Base-by-base conservation (phyloP, 2,888 invertebrate species). In the Sussaba pulchella region DNA sequence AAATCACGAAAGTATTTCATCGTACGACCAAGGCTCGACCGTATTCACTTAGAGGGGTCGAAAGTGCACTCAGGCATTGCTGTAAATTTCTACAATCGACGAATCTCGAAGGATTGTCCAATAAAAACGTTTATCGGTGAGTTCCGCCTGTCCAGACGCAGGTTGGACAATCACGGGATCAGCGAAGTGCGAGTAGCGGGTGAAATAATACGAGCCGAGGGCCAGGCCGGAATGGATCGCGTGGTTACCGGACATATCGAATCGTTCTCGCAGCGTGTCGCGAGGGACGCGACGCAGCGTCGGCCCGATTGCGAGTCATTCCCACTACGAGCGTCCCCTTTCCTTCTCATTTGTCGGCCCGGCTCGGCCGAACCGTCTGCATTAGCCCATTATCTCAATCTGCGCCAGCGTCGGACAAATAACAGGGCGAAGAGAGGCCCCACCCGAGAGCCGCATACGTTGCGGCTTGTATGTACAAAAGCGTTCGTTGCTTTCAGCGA, bases 381-480 rank as follows among this genome's bases (percentile, higher is more conserved):
- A 87, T 89, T 89, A 88, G 87, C 83, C 88, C 84, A 87, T 89
- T 89, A 89, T 89, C 89, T 89, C 86, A 89, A 89, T 89, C 89
- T 89, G 81, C 43, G 84, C 83, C 85, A 85, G 84, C 85, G 83
- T 83, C 82, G 83, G 88, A 88, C 89, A 89, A 89, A 89, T 89
- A 89, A 89, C 87, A 87, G 86, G 85, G 85, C 84, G 78, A 21
- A 70, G 50, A 57, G 63, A 47, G 24, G 70, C 5, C 70, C 17
- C 21, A 61, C 2, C 50, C 36, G 39, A 50, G 36, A 14, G 8
- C 17, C 31, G 39, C 36, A 67, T 21, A 43, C 50, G 45, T 14
- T 14, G 57, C 36, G 57, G 57, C 8, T 10, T 50, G 10, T 39
- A 21, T 39, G 19, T 26, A 39, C n/a, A 19, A 21, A 78, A 41